These are phyloP conservation scores for Dinocampus coccinellae DNA, from an alignment of 2,888 invertebrate species.

Conservation along the genomic window DNA sequence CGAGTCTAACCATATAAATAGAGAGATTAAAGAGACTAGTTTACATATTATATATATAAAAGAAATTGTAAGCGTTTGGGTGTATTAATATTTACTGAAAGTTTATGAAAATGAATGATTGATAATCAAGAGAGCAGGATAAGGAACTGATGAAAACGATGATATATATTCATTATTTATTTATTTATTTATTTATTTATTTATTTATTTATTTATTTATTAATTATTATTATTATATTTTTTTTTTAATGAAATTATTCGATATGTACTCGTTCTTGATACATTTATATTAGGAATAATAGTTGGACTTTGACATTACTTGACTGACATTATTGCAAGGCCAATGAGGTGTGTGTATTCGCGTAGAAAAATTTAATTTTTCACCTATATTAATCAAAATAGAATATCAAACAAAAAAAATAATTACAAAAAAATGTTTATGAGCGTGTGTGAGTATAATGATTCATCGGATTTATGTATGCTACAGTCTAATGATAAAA, in stretches of 20 bases:
- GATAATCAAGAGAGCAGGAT: slow-evolving; percentile 48
- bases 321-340: slow-evolving; percentile 30
- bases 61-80: slow-evolving; percentile 37
- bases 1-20: slow-evolving; percentile 32
- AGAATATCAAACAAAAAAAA: background rate
- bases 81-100: slow-evolving; percentile 9
- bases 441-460: too few relatives aligned
- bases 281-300: slow-evolving; percentile 49
- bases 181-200: slow-evolving; percentile 30
- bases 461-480: too few relatives aligned
- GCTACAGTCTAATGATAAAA: too few relatives aligned
- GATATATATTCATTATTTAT: slow-evolving; percentile 55
- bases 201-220: slow-evolving; percentile 36
- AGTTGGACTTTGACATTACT: slow-evolving; percentile 8
- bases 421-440: too few relatives aligned
- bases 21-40: slow-evolving; percentile 1
- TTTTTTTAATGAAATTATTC: slow-evolving; percentile 30
- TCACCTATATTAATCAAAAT: background rate
- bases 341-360: slow-evolving; percentile 44
- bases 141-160: slow-evolving; percentile 46
- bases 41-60: slow-evolving; percentile 26
- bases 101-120: slow-evolving; percentile 36
- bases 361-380: background rate
- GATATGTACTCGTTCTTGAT: slow-evolving; percentile 50
- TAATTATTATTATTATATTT: slow-evolving; percentile 22